These are phyloP conservation scores for Melitaea cinxia DNA, from an alignment of 1,140 invertebrate genomes.

Conservation along the genomic window DNA sequence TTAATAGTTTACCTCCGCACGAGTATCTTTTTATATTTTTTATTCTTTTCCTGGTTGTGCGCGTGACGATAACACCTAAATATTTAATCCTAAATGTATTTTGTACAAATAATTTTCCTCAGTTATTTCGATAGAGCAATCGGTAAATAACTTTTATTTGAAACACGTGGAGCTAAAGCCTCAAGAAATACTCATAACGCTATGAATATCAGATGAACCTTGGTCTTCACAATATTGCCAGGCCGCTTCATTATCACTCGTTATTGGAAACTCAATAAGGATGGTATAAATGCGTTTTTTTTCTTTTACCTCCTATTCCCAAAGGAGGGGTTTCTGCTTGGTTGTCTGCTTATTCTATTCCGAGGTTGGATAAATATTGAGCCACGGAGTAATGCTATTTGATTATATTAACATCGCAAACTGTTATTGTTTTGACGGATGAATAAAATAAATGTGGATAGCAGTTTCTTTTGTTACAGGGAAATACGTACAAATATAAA, in stretches of 20 bases:
- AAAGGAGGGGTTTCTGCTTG: constrained; percentile 40
- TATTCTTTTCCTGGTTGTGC: too few relatives aligned
- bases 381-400: constrained; percentile 44
- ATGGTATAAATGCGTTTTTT: constrained; percentile 58
- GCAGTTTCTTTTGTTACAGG: not conserved
- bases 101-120: not conserved
- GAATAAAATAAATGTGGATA: constrained; percentile 1
- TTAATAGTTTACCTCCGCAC: too few relatives aligned
- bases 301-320: constrained; percentile 54
- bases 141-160: constrained; percentile 2
- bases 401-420: constrained; percentile 51
- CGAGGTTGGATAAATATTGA: constrained; percentile 60
- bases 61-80: too few relatives aligned
- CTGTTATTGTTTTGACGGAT: constrained; percentile 10
- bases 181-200: constrained; percentile 42
- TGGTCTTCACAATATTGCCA: constrained; percentile 49
- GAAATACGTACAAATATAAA: not conserved
- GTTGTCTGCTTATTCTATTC: constrained; percentile 57
- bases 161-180: constrained; percentile 46
- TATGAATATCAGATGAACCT: constrained; percentile 69
- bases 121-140: not conserved
- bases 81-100: too few relatives aligned
- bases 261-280: constrained; percentile 71
- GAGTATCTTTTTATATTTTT: too few relatives aligned
- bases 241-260: constrained; percentile 64